Evolutionary conservation across 2,113 vertebrate species (phyloP), one percentile per base, ranked within the genome.

Genomic region (Nansenia antarctica): DNA sequence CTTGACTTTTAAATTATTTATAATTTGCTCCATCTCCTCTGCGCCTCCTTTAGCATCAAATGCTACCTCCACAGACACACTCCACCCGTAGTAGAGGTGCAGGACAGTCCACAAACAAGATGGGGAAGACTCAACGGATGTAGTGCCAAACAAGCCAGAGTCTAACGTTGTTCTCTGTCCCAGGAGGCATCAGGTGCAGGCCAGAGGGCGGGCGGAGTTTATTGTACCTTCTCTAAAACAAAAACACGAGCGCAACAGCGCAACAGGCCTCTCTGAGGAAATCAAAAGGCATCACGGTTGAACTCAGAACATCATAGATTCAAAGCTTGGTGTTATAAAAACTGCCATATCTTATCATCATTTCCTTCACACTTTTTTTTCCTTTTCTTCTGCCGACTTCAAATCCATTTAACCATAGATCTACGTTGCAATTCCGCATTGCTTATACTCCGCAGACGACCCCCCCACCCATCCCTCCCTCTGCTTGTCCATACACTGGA

Each of bases 261-360:
- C n/a, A n/a, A n/a, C n/a, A n/a, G n/a, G 72, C 79, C 74, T 78
- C 61, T 29, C 27, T 49, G 31, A 18, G 59, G 24, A 24, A 30
- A 26, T 18, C 37, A 15, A 27, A 82, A 82, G 80, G 81, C 76
- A 77, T 72, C 72, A 37, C 18, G 72, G 75, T 80, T 79, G 24
- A 24, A 55, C 12, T 24, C 22, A 11, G 53, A n/a, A n/a, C n/a
- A n/a, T n/a, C n/a, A n/a, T n/a, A n/a, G n/a, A n/a, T n/a, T n/a
- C n/a, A n/a, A n/a, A n/a, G 53, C 27, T 31, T 31, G 55, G 24
- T 18, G 29, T 30, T 58, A 27, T 22, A 14, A 15, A 58, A 31
- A 31, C 15, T 5, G 0, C 26, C 15, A n/a, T 58, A 14, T 58
- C 27, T 42, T 27, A 18, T 15, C 62, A 39, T 62, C 12, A 15